phyloP scores from a whole-genome alignment of 2,113 vertebrate genomes.

The Rhegmatorhina hoffmannsi region DNA sequence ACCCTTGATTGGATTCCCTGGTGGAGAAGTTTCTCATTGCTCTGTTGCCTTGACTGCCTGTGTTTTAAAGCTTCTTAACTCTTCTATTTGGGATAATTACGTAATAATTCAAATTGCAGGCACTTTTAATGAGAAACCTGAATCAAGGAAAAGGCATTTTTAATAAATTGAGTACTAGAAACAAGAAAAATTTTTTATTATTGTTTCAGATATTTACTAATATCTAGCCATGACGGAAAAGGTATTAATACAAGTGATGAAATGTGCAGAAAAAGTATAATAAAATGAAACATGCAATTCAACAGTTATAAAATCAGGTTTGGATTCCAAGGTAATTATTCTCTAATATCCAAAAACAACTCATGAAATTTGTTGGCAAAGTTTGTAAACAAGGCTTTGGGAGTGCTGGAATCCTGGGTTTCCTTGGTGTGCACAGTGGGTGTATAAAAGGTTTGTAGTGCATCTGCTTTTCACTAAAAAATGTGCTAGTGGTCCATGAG shows the following conservation, averaged over 20 bases:
- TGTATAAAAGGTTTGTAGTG: background rate
- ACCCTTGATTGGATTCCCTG: background rate
- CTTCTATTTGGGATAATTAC: background rate
- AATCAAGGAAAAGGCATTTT: background rate
- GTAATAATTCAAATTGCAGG: background rate
- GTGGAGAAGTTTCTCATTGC: background rate
- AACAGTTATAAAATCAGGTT: background rate
- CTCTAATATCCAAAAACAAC: background rate
- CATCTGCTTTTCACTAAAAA: background rate
- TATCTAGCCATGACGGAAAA: background rate
- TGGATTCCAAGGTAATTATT: background rate
- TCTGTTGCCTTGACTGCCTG: background rate
- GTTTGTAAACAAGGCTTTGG: background rate
- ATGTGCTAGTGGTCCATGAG: background rate
- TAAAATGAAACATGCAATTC: background rate
- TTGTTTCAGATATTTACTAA: background rate
- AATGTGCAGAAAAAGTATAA: background rate
- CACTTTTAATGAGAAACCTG: background rate
- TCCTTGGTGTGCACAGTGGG: background rate
- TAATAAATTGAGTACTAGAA: background rate
- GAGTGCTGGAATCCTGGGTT: background rate
- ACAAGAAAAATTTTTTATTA: background rate
- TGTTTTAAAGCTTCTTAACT: background rate
- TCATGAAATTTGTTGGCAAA: rapidly evolving
- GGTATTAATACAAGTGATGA: background rate